phyloP scores from a whole-genome alignment of 1,140 invertebrate species.

The Vanessa tameamea region DNA sequence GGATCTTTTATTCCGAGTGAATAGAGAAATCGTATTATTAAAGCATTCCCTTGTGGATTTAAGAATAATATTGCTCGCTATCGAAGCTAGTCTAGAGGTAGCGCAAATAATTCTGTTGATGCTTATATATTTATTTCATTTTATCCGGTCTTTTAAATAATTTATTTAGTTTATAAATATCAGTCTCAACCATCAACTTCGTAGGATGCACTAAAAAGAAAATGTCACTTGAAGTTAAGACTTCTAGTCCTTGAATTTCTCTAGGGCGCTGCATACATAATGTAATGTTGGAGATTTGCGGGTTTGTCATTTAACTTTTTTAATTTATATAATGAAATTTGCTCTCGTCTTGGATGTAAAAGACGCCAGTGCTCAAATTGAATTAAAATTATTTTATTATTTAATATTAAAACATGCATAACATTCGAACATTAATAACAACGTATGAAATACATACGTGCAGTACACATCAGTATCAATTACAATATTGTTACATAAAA shows the following conservation, averaged over 20 bases:
- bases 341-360: conserved; percentile 28
- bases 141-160: not conserved
- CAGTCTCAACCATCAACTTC: not conserved
- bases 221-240: conserved; percentile 51
- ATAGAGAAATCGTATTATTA: conserved; percentile 64
- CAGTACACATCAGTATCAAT: not conserved
- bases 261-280: conserved; percentile 59
- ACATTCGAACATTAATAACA: not conserved
- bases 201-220: conserved; percentile 43
- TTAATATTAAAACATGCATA: not conserved
- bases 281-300: conserved; percentile 49
- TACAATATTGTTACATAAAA: conserved; percentile 2
- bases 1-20: conserved; percentile 62
- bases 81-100: conserved; percentile 16
- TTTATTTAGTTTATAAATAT: not conserved
- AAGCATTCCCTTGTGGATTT: conserved; percentile 52
- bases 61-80: conserved; percentile 47
- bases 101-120: not conserved
- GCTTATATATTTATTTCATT: not conserved
- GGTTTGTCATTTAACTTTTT: conserved; percentile 61
- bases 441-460: too few species aligned
- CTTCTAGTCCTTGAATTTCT: conserved; percentile 55
- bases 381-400: conserved; percentile 22
- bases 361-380: conserved; percentile 16
- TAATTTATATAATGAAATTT: conserved; percentile 59